Evolutionary conservation across 2,888 invertebrate genomes (phyloP).

Genomic region (Polietes domitor): DNA sequence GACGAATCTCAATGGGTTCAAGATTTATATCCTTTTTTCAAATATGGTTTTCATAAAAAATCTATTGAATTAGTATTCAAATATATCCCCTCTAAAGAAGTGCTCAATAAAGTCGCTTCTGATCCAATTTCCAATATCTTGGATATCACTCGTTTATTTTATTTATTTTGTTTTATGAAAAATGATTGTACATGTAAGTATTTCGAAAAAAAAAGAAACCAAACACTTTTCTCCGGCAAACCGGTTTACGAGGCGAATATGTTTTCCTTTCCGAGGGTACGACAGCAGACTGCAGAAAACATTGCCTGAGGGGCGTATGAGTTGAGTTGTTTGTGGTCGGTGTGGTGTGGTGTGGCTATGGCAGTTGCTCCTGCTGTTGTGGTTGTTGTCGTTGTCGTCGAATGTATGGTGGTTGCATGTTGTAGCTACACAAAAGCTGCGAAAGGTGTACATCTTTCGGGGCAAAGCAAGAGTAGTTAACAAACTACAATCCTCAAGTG

Average conservation of each 20-base stretch:
- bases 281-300: neutral
- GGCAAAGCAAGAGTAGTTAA: constrained; percentile 61
- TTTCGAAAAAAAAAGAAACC: neutral
- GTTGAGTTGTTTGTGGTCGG: constrained; percentile 7
- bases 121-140: no score
- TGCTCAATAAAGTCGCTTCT: no score
- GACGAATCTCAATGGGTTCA: no score
- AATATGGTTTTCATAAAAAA: no score
- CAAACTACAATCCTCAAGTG: constrained; percentile 64
- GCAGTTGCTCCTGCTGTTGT: no score
- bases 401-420: constrained; percentile 42
- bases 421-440: constrained; percentile 45
- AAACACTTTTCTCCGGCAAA: constrained; percentile 32
- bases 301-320: constrained; percentile 48
- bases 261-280: neutral
- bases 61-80: no score
- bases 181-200: constrained; percentile 23
- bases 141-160: no score
- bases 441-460: constrained; percentile 44
- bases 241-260: constrained; percentile 17
- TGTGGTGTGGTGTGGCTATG: constrained; percentile 28
- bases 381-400: neutral
- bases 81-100: no score
- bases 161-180: neutral
- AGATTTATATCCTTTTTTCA: no score